Percentiles rank a stretch among this genome's conserved stretches.
phyloP scores from a whole-genome alignment of 2,888 invertebrate genomes.

The Mactromeris polynyma region DNA sequence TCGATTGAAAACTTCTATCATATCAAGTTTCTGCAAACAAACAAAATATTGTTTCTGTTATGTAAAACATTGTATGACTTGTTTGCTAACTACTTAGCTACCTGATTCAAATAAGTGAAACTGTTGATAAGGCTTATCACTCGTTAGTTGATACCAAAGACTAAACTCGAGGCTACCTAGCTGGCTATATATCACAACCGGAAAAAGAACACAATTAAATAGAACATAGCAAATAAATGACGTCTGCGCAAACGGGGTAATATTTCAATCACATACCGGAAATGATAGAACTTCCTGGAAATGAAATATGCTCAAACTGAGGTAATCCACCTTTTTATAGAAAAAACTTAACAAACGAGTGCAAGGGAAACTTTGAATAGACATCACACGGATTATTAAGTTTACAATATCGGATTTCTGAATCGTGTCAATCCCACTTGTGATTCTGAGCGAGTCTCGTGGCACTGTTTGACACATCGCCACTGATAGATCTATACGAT shows the following conservation, averaged over 20 bases:
- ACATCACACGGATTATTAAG: background rate
- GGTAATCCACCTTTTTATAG: background rate
- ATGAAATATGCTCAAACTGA: background rate
- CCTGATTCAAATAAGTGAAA: no score
- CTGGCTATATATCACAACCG: background rate
- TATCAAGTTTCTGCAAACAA: no score
- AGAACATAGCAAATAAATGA: background rate
- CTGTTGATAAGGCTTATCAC: no score
- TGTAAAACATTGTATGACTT: no score
- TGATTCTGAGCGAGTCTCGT: background rate
- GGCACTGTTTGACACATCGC: background rate
- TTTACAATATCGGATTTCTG: background rate
- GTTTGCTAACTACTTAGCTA: no score
- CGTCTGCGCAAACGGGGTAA: background rate
- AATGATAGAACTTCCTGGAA: slow-evolving; percentile 11
- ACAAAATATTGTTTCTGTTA: no score
- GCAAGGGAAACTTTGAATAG: background rate
- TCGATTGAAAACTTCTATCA: no score
- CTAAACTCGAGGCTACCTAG: no score
- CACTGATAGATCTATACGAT: no score
- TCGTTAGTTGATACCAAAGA: no score
- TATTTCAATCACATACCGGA: slow-evolving; percentile 10
- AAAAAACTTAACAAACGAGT: background rate
- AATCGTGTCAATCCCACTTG: background rate
- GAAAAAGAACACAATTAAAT: background rate